Evolutionary conservation across 1,140 invertebrate species (phyloP), one percentile per base, ranked within the genome.

Genomic region (Mizuhopecten yessoensis): DNA sequence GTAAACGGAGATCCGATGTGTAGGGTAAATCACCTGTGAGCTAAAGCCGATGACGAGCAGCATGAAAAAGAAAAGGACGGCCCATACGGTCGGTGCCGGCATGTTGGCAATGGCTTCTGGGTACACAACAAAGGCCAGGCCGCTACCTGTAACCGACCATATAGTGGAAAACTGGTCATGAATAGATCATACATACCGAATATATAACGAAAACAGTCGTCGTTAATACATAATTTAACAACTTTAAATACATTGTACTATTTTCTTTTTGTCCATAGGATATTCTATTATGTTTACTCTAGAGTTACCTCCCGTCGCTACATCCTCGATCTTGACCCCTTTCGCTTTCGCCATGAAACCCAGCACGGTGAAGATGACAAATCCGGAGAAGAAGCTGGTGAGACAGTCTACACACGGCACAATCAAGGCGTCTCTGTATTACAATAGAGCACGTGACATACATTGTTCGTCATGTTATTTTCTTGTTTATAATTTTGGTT

Each of bases 21-120:
- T n/a, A n/a, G n/a, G n/a, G n/a, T n/a, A n/a, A 92, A 97, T 91
- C 92, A 97, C 97, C 97, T 98, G 97, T 86, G 98, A 99, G 96
- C 99, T 99, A 34, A 99, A 97, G 34, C 99, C 99, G 87, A 99
- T 98, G 92, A 99, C 98, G 5, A 99, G 97, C 33, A 99, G 97
- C 99, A 99, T 99, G 92, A 99, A 98, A 97, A 99, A 99, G 97
- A 99, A 99, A 0, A 99, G 97, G 94, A 99, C 98, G 0, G 99
- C 98, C 99, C 99, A 99, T 15, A 99, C 96, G 0, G 99, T 98
- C 39, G 99, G 98, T 34, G 98, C 98, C 0, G 99, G 99, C 15
- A 99, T 97, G 34, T 93, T 91, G 0, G 94, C 88, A 17, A 96
- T 93, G 49, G 94, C 95, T 91, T 95, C 94, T 57, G 95, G 94